Conservation (phyloP, 1,140 invertebrate genomes). For the Sitodiplosis mosellana region DNA sequence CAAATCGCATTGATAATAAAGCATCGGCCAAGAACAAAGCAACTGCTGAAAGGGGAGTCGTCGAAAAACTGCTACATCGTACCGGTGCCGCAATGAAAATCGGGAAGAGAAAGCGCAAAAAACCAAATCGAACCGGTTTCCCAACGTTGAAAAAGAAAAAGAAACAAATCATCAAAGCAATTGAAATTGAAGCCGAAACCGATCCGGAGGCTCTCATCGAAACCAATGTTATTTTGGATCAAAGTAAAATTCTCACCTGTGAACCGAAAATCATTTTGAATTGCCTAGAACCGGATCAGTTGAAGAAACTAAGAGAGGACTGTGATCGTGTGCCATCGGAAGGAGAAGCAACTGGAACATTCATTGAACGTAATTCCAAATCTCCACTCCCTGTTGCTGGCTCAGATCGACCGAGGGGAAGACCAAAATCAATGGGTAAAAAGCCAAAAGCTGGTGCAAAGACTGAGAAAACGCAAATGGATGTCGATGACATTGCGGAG, state of each 20-base stretch:
- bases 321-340: slow-evolving; percentile 44
- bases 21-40: slow-evolving; percentile 9
- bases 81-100: slow-evolving; percentile 11
- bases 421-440: slow-evolving; percentile 10
- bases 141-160: slow-evolving; percentile 71
- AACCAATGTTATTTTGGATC: slow-evolving; percentile 19
- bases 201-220: slow-evolving; percentile 20
- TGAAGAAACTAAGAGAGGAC: slow-evolving; percentile 22
- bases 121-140: slow-evolving; percentile 71
- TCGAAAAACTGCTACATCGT: slow-evolving; percentile 18
- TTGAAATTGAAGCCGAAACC: slow-evolving; percentile 14
- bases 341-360: slow-evolving; percentile 39
- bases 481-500: slow-evolving; percentile 13
- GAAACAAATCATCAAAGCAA: slow-evolving; percentile 32
- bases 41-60: slow-evolving; percentile 16
- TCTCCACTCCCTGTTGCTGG: slow-evolving; percentile 33
- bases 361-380: slow-evolving; percentile 34
- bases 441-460: slow-evolving; percentile 10
- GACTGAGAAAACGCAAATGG: slow-evolving; percentile 14
- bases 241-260: slow-evolving; percentile 8
- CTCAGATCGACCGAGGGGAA: slow-evolving; percentile 35
- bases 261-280: slow-evolving; percentile 11
- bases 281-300: slow-evolving; percentile 3
- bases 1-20: slow-evolving; percentile 12
- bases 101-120: slow-evolving; percentile 51